These are phyloP conservation scores for Lepidocolaptes lacrymiger DNA, from an alignment of 2,797 vertebrate genomes.

Conservation along the genomic window DNA sequence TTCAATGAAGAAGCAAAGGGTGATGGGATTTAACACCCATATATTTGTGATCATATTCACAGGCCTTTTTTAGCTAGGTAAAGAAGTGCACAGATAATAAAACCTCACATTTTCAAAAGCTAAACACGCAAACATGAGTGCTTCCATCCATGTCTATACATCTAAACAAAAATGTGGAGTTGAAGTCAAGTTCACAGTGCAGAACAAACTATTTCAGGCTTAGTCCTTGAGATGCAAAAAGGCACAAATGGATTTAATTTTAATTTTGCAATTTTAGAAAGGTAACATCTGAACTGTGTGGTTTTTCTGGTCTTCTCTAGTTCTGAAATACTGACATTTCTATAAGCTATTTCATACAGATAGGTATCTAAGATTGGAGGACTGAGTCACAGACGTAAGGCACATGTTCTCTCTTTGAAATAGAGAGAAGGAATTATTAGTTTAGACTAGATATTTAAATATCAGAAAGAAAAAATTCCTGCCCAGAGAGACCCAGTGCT, in stretches of 20 bases:
- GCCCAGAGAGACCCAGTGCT: neutral
- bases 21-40: neutral
- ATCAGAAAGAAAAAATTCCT: neutral
- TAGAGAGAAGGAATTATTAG: neutral
- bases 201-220: neutral
- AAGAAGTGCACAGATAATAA: neutral
- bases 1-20: neutral
- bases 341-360: neutral
- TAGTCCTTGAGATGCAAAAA: neutral
- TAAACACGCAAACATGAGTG: neutral
- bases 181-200: neutral
- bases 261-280: neutral
- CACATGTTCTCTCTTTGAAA: neutral
- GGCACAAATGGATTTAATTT: neutral
- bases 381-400: neutral
- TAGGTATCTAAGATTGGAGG: neutral
- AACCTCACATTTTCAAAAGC: neutral
- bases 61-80: neutral
- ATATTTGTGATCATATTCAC: neutral
- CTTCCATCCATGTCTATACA: neutral
- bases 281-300: fast-evolving
- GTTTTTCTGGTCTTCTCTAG: neutral
- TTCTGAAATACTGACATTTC: neutral
- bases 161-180: neutral
- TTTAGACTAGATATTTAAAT: neutral